phyloP scores from a whole-genome alignment of 35 echinoderm and acorn worm genomes.

The Eucidaris tribuloides region DNA sequence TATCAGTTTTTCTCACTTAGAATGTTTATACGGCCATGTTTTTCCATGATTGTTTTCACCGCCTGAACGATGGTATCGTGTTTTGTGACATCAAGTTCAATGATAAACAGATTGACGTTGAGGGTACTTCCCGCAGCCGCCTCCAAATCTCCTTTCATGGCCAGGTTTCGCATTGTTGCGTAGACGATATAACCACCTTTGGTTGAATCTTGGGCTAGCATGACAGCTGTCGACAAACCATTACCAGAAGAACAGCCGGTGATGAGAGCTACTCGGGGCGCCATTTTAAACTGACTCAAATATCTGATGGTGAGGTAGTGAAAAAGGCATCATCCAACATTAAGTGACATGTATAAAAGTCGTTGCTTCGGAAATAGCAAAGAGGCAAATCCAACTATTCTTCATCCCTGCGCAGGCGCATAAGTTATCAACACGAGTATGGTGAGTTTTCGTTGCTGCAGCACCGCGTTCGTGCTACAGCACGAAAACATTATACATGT shows the following conservation, averaged over 20 bases:
- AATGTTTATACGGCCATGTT: conserved; percentile 43
- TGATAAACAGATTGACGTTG: conserved; percentile 60
- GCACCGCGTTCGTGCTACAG: too few species aligned
- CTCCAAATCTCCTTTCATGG: conserved; percentile 36
- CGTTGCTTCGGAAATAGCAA: too few species aligned
- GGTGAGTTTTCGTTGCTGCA: too few species aligned
- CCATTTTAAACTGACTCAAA: too few species aligned
- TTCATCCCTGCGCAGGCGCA: too few species aligned
- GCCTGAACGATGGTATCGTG: conserved; percentile 12
- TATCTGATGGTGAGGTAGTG: too few species aligned
- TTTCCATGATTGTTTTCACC: conserved; percentile 33
- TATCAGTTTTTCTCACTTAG: conserved; percentile 50
- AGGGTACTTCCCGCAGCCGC: conserved; percentile 32
- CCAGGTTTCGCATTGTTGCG: conserved; percentile 71
- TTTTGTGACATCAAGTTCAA: conserved; percentile 56
- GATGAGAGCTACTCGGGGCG: not conserved
- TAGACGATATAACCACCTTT: conserved; percentile 38
- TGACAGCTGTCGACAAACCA: conserved; percentile 3
- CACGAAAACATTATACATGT: too few species aligned
- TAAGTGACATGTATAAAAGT: too few species aligned
- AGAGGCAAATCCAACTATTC: too few species aligned
- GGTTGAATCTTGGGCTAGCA: not conserved
- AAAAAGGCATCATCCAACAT: too few species aligned
- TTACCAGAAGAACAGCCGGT: conserved; percentile 5
- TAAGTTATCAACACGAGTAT: too few species aligned